phyloP scores from a whole-genome alignment of 2,888 invertebrate genomes.

The Cartodere bifasciata region DNA sequence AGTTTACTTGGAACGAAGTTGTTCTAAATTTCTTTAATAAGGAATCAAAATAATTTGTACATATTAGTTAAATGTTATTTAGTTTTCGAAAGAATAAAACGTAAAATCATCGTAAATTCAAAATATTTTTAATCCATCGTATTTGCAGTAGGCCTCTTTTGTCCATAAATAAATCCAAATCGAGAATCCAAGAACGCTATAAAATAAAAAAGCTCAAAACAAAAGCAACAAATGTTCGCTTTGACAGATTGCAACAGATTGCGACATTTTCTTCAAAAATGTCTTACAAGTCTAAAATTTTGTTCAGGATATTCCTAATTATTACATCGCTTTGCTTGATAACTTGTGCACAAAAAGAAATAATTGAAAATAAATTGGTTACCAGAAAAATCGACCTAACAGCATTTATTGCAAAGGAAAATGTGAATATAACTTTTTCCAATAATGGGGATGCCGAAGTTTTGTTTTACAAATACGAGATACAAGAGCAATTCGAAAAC shows the following conservation, averaged over 20 bases:
- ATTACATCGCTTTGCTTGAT: neutral
- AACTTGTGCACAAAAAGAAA: neutral
- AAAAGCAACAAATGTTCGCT: no score
- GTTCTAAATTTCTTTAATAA: constrained; percentile 9
- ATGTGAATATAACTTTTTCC: constrained; percentile 7
- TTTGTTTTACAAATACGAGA: constrained; percentile 7
- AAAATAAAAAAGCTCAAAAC: no score
- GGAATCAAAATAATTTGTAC: no score
- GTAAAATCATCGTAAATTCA: constrained; percentile 1
- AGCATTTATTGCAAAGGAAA: constrained; percentile 5
- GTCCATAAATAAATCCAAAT: neutral
- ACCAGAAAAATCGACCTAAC: constrained; percentile 6
- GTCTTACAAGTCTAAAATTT: no score
- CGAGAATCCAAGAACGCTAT: no score
- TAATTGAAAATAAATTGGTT: constrained; percentile 7
- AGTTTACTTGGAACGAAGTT: constrained; percentile 39
- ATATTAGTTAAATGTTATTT: no score
- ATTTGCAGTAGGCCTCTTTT: neutral
- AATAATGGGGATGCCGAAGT: constrained; percentile 1
- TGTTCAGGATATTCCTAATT: neutral
- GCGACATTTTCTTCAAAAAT: no score
- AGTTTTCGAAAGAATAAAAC: constrained; percentile 3
- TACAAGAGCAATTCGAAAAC: no score
- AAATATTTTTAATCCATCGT: neutral
- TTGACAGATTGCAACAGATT: no score